These are phyloP conservation scores for Vicugna pacos DNA, from an alignment of 2,113 vertebrate species.

Conservation along the genomic window DNA sequence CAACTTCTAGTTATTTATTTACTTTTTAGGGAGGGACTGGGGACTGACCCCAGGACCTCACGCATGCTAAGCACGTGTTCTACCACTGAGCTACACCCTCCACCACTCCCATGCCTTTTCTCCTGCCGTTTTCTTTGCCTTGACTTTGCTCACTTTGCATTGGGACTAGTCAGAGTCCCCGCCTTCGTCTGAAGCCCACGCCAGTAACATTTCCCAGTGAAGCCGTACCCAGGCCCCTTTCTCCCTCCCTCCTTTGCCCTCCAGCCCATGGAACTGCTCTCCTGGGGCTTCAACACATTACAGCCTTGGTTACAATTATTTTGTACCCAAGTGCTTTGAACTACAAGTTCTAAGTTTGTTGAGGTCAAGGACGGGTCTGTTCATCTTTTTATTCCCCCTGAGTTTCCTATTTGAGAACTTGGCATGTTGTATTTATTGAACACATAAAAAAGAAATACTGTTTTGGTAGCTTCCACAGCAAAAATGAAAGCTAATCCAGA, in stretches of 20 bases:
- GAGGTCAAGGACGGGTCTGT: background rate
- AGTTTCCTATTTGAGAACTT: background rate
- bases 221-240: too few relatives aligned
- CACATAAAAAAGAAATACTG: background rate
- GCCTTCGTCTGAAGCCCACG: background rate
- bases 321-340: background rate
- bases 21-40: too few relatives aligned
- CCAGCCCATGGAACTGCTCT: background rate
- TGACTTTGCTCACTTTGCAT: background rate
- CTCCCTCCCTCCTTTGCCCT: background rate
- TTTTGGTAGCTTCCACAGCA: slow-evolving; percentile 3
- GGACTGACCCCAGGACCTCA: too few relatives aligned
- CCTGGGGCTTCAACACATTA: background rate
- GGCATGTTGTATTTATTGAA: background rate
- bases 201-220: background rate
- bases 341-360: background rate
- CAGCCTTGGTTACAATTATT: background rate
- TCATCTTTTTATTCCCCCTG: background rate
- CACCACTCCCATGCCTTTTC: background rate
- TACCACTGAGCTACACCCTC: too few relatives aligned
- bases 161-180: background rate
- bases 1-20: too few relatives aligned
- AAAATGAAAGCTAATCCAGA: background rate
- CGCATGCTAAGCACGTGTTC: too few relatives aligned
- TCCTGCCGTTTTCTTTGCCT: background rate